phyloP scores from a whole-genome alignment of 2,888 invertebrate genomes.

The Pollenia amentaria region DNA sequence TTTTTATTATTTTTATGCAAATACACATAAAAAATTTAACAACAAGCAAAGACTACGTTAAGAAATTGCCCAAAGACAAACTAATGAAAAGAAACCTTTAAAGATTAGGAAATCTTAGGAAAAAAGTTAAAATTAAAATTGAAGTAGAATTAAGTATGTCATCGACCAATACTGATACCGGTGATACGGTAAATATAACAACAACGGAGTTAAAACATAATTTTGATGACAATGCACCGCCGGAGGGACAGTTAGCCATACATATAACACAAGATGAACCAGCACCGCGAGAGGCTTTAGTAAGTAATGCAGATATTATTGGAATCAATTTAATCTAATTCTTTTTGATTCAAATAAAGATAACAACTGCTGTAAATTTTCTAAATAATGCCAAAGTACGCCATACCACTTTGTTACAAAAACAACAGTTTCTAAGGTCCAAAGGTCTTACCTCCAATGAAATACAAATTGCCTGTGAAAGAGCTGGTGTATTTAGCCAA shows the following conservation, averaged over 20 bases:
- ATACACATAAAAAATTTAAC: conserved; percentile 1
- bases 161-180: conserved; percentile 82
- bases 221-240: conserved; percentile 41
- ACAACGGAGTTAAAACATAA: conserved; percentile 74
- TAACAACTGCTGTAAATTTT: conserved; percentile 94
- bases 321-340: background rate
- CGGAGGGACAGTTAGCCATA: conserved; percentile 44
- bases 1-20: conserved; percentile 35
- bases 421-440: conserved; percentile 90
- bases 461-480: conserved; percentile 90
- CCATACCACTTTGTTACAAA: conserved; percentile 90
- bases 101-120: conserved; percentile 14
- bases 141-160: conserved; percentile 83
- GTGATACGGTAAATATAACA: conserved; percentile 80
- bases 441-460: conserved; percentile 92
- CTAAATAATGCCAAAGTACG: conserved; percentile 93
- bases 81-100: background rate
- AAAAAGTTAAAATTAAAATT: conserved; percentile 81
- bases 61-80: background rate
- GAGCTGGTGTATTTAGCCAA: conserved; percentile 85
- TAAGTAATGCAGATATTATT: conserved; percentile 74
- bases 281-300: conserved; percentile 82
- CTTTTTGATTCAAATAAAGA: conserved; percentile 85
- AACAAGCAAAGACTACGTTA: background rate
- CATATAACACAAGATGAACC: conserved; percentile 30